These are phyloP conservation scores for Tenodera sinensis DNA, from an alignment of 2,888 invertebrate genomes.

Conservation along the genomic window DNA sequence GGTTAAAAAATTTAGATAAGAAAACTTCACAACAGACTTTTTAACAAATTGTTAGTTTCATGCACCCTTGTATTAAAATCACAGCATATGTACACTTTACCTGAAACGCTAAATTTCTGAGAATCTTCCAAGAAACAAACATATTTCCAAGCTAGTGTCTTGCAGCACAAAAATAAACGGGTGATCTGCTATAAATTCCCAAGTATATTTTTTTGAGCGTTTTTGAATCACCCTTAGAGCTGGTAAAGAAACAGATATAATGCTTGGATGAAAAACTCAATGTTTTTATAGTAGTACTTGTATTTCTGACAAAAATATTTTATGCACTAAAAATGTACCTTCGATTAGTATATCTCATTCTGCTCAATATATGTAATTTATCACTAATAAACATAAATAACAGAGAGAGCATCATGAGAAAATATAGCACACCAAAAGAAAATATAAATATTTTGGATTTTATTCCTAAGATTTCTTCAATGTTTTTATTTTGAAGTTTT, in stretches of 20 bases:
- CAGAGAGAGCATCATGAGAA: no score
- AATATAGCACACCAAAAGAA: no score
- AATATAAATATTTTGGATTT: no score
- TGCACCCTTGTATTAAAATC: not conserved
- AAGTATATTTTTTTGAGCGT: not conserved
- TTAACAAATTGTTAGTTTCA: not conserved
- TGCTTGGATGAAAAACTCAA: not conserved
- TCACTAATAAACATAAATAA: no score
- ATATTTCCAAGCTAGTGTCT: not conserved
- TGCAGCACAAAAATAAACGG: conserved; percentile 20
- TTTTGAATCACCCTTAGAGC: not conserved
- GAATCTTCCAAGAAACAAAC: conserved; percentile 16
- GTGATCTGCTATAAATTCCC: conserved; percentile 11
- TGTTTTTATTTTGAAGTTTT: no score
- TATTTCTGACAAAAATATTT: no score
- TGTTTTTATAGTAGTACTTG: not conserved
- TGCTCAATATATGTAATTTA: no score
- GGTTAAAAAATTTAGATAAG: no score
- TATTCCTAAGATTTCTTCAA: no score
- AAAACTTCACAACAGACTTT: not conserved
- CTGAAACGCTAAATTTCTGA: not conserved
- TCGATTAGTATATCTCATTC: no score
- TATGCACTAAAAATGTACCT: no score
- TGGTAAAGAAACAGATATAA: not conserved
- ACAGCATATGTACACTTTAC: not conserved